These are phyloP conservation scores for Psammodynastes pulverulentus DNA, from an alignment of 2,113 vertebrate genomes.

Conservation along the genomic window DNA sequence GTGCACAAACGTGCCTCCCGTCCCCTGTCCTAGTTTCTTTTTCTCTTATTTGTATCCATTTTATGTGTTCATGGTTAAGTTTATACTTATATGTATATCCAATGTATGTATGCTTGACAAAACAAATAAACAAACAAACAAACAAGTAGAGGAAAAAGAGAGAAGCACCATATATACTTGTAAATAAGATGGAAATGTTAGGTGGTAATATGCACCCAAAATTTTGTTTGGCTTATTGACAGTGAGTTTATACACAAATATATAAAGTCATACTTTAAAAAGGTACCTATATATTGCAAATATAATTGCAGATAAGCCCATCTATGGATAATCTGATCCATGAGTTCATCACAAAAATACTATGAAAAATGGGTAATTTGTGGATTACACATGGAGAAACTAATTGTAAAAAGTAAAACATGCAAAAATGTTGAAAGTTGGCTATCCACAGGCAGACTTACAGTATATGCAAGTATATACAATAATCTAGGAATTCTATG, in stretches of 20 bases:
- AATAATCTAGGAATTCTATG: neutral
- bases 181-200: neutral
- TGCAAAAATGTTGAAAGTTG: neutral
- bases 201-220: neutral
- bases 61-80: too few species aligned
- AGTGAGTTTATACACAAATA: neutral
- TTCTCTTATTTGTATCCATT: too few species aligned
- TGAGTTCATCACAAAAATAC: neutral
- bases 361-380: neutral
- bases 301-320: neutral
- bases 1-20: too few species aligned
- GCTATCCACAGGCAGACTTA: neutral
- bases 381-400: neutral
- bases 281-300: neutral
- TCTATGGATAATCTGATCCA: neutral
- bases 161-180: neutral
- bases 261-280: neutral
- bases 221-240: neutral
- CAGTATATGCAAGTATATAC: neutral
- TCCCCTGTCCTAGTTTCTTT: too few species aligned
- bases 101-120: too few species aligned
- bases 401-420: neutral
- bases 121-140: too few species aligned
- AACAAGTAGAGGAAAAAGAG: too few species aligned
- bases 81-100: too few species aligned